Conservation (phyloP, 2,888 invertebrate genomes). For the Caenorhabditis wallacei region DNA sequence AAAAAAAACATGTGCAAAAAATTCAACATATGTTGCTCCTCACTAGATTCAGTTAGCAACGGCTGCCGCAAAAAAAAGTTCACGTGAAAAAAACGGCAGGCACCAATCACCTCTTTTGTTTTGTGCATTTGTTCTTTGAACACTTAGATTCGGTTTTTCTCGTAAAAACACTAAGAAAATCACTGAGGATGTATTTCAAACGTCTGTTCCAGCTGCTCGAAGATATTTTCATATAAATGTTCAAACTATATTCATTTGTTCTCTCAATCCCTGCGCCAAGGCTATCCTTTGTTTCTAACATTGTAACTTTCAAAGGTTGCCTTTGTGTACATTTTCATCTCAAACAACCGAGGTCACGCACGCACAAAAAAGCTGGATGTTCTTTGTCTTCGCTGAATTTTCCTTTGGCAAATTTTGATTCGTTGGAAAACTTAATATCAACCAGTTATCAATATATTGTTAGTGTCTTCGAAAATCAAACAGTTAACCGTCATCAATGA, state of each 20-base stretch:
- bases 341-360: not conserved
- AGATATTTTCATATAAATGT: too few relatives aligned
- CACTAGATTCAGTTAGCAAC: not conserved
- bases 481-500: conserved; percentile 8
- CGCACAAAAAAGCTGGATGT: conserved; percentile 1
- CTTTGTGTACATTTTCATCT: not conserved
- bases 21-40: conserved; percentile 1
- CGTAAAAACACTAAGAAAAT: conserved; percentile 20
- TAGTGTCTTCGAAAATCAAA: conserved; percentile 19
- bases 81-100: conserved; percentile 47
- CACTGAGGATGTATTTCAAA: not conserved
- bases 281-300: not conserved
- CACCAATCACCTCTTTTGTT: conserved; percentile 57
- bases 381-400: not conserved
- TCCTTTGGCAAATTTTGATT: not conserved
- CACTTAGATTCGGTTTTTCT: conserved; percentile 21
- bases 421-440: not conserved
- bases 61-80: conserved; percentile 18
- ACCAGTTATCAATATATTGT: not conserved
- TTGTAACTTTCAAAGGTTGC: conserved; percentile 6
- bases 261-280: not conserved
- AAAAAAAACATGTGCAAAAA: not conserved
- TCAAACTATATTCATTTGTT: too few relatives aligned
- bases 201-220: not conserved
- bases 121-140: conserved; percentile 56